Base-by-base conservation (phyloP, 2,113 vertebrate species). In the Willisornis vidua region DNA sequence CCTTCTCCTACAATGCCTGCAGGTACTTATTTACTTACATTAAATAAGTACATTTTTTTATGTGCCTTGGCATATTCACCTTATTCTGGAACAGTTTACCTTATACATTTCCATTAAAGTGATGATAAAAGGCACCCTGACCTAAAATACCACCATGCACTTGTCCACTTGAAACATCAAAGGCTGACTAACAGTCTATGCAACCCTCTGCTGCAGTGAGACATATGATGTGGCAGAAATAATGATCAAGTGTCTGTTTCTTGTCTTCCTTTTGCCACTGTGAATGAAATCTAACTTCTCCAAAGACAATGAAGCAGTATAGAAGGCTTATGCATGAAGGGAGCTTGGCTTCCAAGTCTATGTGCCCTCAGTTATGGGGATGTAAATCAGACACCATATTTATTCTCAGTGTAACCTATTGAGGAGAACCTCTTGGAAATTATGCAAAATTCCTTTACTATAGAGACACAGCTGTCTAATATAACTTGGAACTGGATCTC, bases 91-190 rank as follows among this genome's bases (percentile, higher is more conserved):
- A 77, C 76, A 87, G 1, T 3, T 63, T 88, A 83, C 82, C 39
- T 79, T 67, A 78, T 52, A 76, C n/a, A 49, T 87, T 79, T 87
- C 71, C 90, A 87, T 74, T 62, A 20, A 88, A 84, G n/a, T 25
- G 82, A 91, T n/a, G 75, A 84, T 74, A 93, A 96, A 74, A 93
- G 28, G 35, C 4, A 12, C 62, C 65, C 14, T 74, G 85, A 94
- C 87, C 94, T 81, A 59, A 91, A 91, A 92, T 19, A 58, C 77
- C 81, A 91, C 57, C 0, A 0, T 79, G 76, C 79, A 86, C 90
- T 93, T 81, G 85, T 81, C 82, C 88, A 91, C 72, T 63, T 61
- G 79, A 74, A 83, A 94, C 88, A 94, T 91, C 85, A 95, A 96
- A 95, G 94, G 46, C 78, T 73, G 74, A 51, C 91, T 80, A 88